Percentiles rank a stretch among this genome's conserved stretches.
Evolutionary conservation across 1,140 invertebrate genomes (phyloP).

Genomic region (Thaumatotibia leucotreta): DNA sequence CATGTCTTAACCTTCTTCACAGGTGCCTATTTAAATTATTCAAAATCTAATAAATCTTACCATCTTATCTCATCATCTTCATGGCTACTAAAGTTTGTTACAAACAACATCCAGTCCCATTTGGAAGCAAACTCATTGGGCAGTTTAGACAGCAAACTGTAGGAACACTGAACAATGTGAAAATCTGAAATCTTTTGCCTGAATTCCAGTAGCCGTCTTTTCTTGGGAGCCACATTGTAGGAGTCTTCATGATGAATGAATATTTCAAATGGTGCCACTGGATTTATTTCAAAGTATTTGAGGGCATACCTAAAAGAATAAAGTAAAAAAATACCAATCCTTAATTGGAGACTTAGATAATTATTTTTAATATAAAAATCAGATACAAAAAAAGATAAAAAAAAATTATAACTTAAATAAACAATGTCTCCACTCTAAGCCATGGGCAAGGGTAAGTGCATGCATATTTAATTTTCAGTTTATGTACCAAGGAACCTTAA

Average conservation of each 20-base stretch:
- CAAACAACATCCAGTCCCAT: conserved; percentile 70
- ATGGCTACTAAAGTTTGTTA: conserved; percentile 50
- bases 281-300: conserved; percentile 68
- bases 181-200: conserved; percentile 55
- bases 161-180: conserved; percentile 57
- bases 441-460: too few relatives aligned
- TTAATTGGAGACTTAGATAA: too few relatives aligned
- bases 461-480: too few relatives aligned
- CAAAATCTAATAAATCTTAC: too few relatives aligned
- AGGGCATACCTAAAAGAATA: conserved; percentile 66
- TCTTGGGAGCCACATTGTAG: conserved; percentile 67
- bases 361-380: too few relatives aligned
- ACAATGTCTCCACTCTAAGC: too few relatives aligned
- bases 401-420: too few relatives aligned
- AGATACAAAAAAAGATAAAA: too few relatives aligned
- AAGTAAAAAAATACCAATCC: conserved; percentile 14
- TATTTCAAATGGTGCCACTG: conserved; percentile 56
- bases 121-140: conserved; percentile 60
- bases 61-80: conserved; percentile 54
- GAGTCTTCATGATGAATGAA: conserved; percentile 60
- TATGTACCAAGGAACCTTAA: too few relatives aligned
- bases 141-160: conserved; percentile 48
- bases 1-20: too few relatives aligned
- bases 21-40: too few relatives aligned
- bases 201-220: conserved; percentile 49